Evolutionary conservation across 1,140 invertebrate species (phyloP), one percentile per base, ranked within the genome.

Genomic region (Aphidius gifuensis): DNA sequence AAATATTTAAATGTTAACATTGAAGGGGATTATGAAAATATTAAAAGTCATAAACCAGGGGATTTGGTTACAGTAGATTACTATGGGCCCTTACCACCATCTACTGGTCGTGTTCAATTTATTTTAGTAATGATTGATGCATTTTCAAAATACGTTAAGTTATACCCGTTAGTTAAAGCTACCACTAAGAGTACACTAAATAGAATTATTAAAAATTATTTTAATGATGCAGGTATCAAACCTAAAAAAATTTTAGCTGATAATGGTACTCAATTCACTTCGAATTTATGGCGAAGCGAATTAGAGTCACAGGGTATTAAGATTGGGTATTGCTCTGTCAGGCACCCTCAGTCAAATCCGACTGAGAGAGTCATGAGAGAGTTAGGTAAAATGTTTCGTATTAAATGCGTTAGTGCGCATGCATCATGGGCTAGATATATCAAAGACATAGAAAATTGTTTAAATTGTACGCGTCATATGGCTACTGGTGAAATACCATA

Each of bases 41-140:
- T 65, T 5, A 38, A 42, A 40, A 9, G 61, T 1, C 49, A 56
- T 7, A n/a, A 44, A 21, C 66, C 66, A 3, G 60, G 53, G 9
- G 68, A 69, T 23, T 43, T 69, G 1, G 32, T 64, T 9, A 64
- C 64, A 0, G 66, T 65, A 0, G 68, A 69, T 61, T 67, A 64
- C 62, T 69, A 67, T 56, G 68, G 66, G 6, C 68, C 66, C n/a
- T 48, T 65, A 48, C 63, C 66, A 2, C 21, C 44, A n/a, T 65
- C 66, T 7, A 57, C 48, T 42, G 64, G 54, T 9, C 61, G 59
- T 9, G 59, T 66, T 2, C 58, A 66, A 50, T 67, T 67, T 57
- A 44, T 69, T 32, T 64, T 69, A 38, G 68, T 69, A 4, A 40
- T 62, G 4, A 11, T 67, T 4, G 66, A 69, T 62, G 61, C 53